A percentile compares a stretch with the other conserved stretches of the same genome.
Conservation (phyloP, 53 echinoderm and acorn worm genomes). For the Zoroaster sp. region DNA sequence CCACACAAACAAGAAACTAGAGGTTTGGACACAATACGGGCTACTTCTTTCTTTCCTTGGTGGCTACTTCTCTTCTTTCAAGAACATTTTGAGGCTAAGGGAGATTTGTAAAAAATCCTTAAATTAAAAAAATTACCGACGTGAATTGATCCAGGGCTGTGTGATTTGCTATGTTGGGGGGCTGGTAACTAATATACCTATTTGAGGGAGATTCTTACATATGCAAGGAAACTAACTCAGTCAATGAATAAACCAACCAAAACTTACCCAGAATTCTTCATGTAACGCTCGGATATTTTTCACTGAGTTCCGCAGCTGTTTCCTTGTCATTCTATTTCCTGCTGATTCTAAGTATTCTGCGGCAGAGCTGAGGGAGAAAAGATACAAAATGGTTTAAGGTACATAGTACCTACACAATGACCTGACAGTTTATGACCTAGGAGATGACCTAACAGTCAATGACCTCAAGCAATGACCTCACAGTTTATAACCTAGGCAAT, state of each 20-base stretch:
- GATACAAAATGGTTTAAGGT: neutral
- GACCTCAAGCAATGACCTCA: too few species aligned
- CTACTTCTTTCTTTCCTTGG: too few species aligned
- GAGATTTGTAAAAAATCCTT: too few species aligned
- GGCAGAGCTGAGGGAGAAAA: conserved; percentile 94
- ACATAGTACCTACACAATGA: neutral
- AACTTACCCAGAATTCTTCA: conserved; percentile 99
- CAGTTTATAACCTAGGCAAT: too few species aligned
- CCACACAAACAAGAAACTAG: too few species aligned
- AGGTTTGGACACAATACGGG: too few species aligned
- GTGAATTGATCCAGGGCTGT: neutral
- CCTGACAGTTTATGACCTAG: too few species aligned
- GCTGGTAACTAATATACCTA: neutral
- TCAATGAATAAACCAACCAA: neutral
- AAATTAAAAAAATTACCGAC: neutral
- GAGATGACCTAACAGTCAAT: too few species aligned
- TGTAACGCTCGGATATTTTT: conserved; percentile 95
- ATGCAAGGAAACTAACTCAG: neutral
- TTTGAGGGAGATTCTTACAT: neutral
- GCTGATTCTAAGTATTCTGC: conserved; percentile 96
- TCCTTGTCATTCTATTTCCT: conserved; percentile 95
- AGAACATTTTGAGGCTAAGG: too few species aligned
- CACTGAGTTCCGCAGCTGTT: conserved; percentile 93
- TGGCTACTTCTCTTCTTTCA: too few species aligned
- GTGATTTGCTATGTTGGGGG: neutral